Evolutionary conservation across 2,797 vertebrate species (phyloP).

Genomic region (Acipenser ruthenus): DNA sequence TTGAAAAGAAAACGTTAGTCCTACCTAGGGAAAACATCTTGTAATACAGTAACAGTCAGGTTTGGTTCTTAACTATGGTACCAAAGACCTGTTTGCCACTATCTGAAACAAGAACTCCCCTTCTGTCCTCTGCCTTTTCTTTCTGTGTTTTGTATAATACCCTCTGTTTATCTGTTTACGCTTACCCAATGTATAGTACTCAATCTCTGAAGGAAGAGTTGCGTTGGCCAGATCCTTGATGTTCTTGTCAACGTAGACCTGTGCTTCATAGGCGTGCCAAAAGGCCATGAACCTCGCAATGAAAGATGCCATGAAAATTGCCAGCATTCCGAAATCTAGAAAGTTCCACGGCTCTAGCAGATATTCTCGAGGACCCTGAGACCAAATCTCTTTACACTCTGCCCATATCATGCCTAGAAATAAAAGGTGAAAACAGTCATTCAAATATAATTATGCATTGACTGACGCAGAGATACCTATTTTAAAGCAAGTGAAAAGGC

Average conservation of each 20-base stretch:
- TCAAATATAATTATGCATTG: no score
- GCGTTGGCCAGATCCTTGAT: constrained; percentile 72
- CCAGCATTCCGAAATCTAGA: constrained; percentile 95
- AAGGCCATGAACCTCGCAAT: constrained; percentile 88
- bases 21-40: no score
- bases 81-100: no score
- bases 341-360: constrained; percentile 94
- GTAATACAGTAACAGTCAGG: no score
- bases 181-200: constrained; percentile 89
- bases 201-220: constrained; percentile 72
- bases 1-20: no score
- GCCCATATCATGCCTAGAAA: constrained; percentile 94
- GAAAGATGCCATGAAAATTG: constrained; percentile 92
- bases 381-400: constrained; percentile 98
- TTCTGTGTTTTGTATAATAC: no score
- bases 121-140: no score
- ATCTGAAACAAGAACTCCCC: no score
- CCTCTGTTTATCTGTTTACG: constrained; percentile 7
- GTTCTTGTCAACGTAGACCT: constrained; percentile 71
- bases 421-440: constrained; percentile 6
- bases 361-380: constrained; percentile 91
- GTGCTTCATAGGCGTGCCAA: constrained; percentile 79
- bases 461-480: neutral
- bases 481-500: neutral
- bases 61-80: no score